Conservation (phyloP, 2,113 vertebrate species). For the Austrofundulus limnaeus region DNA sequence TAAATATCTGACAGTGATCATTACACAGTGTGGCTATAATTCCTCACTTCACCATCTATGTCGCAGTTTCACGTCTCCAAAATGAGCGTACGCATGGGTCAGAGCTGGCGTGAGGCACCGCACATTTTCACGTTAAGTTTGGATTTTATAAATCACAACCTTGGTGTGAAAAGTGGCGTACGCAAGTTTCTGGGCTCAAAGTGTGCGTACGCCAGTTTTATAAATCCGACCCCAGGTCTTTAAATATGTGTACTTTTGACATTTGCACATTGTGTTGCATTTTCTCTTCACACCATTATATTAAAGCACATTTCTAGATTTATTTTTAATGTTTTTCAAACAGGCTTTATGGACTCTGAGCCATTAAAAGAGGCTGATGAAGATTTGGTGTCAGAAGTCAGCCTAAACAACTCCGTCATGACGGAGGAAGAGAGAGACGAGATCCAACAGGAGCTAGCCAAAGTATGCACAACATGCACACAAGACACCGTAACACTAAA, state of each 20-base stretch:
- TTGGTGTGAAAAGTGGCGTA: too few species aligned
- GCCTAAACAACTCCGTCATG: slow-evolving; percentile 79
- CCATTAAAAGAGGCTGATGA: slow-evolving; percentile 86
- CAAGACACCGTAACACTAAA: not conserved
- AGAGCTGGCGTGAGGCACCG: too few species aligned
- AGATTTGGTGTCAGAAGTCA: slow-evolving; percentile 82
- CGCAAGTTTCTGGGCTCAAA: too few species aligned
- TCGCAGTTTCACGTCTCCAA: too few species aligned
- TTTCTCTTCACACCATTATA: too few species aligned
- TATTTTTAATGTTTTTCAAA: slow-evolving; percentile 7
- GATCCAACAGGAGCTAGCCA: slow-evolving; percentile 85
- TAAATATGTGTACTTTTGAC: not conserved
- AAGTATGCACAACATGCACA: slow-evolving; percentile 74
- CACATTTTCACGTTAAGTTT: too few species aligned
- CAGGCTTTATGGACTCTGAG: slow-evolving; percentile 89
- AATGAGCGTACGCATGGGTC: too few species aligned
- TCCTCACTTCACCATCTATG: too few species aligned
- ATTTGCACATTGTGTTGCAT: not conserved
- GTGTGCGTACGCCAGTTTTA: too few species aligned
- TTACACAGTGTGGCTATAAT: too few species aligned
- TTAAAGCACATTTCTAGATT: not conserved
- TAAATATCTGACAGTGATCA: too few species aligned
- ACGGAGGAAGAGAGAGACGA: slow-evolving; percentile 94
- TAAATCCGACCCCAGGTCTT: not conserved
- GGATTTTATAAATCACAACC: too few species aligned